These are phyloP conservation scores for Toxotes chatareus DNA, from an alignment of 2,113 vertebrate genomes.

Conservation along the genomic window DNA sequence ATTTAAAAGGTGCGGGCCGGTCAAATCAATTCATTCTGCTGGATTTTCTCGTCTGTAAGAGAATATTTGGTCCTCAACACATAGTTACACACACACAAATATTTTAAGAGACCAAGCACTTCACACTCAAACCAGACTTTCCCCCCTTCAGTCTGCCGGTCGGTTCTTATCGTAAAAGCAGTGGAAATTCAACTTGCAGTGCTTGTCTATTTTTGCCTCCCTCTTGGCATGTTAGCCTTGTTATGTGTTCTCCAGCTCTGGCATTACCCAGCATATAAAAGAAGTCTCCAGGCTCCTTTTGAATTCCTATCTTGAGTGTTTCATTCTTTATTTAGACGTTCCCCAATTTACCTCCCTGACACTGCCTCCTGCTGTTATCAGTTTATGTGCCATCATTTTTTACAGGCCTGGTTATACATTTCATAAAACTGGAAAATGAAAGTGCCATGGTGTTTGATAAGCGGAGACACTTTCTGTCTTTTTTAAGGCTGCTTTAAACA, in stretches of 20 bases:
- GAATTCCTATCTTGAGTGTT: conserved; percentile 49
- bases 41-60: background rate
- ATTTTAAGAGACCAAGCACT: conserved; percentile 19
- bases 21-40: background rate
- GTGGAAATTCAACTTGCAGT: conserved; percentile 31
- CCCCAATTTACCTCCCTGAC: conserved; percentile 26
- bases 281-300: conserved; percentile 41
- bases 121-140: conserved; percentile 29
- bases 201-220: conserved; percentile 62
- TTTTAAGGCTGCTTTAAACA: conserved; percentile 1
- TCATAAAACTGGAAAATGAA: conserved; percentile 5
- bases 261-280: conserved; percentile 36
- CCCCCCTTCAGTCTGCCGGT: conserved; percentile 45
- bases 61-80: conserved; percentile 14
- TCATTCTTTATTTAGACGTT: conserved; percentile 63
- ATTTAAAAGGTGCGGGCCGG: background rate
- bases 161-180: conserved; percentile 53
- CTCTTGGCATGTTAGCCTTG: conserved; percentile 40
- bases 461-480: background rate
- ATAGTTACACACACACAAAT: background rate
- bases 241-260: conserved; percentile 34
- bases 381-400: background rate
- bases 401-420: conserved; percentile 6
- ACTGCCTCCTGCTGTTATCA: conserved; percentile 23
- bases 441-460: background rate